A percentile compares a stretch with the other conserved stretches of the same genome.
phyloP scores from a whole-genome alignment of 2,797 vertebrate species.

The Lutjanus campechanus region DNA sequence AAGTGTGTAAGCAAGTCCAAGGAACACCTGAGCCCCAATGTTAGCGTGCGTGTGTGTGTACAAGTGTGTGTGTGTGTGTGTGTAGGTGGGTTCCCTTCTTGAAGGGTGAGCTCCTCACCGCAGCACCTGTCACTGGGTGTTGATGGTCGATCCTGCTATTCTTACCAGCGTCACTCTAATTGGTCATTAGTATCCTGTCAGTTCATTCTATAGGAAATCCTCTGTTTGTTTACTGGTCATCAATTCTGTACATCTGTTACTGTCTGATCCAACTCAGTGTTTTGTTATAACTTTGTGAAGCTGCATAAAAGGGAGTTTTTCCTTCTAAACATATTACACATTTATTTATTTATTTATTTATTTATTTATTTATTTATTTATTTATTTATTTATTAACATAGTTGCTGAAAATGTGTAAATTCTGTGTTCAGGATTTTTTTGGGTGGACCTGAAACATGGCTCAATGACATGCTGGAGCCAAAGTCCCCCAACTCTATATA shows the following conservation, averaged over 20 bases:
- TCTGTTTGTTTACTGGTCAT: conserved; percentile 22
- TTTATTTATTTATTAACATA: no score
- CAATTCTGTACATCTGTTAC: conserved; percentile 4
- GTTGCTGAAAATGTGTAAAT: no score
- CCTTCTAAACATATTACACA: no score
- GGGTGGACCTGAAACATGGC: no score
- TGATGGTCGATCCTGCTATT: conserved; percentile 63
- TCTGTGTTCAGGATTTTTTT: no score
- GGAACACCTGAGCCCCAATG: conserved; percentile 77
- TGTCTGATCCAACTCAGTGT: neutral
- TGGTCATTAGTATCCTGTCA: conserved; percentile 60
- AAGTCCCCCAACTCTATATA: no score
- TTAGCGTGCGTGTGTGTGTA: conserved; percentile 32
- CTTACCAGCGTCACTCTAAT: conserved; percentile 62
- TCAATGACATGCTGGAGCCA: no score
- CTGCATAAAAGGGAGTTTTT: no score
- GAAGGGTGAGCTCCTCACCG: conserved; percentile 61
- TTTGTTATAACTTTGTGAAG: neutral
- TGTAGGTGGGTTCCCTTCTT: conserved; percentile 57
- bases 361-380: no score
- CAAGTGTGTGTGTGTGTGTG: conserved; percentile 21
- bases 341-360: no score
- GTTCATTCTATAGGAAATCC: conserved; percentile 37
- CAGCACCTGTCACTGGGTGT: conserved; percentile 69
- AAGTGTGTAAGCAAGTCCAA: conserved; percentile 73